Percentiles rank a stretch among this genome's conserved stretches.
These are phyloP conservation scores for Agriopis leucophaearia DNA, from an alignment of 2,888 invertebrate genomes.

Conservation along the genomic window DNA sequence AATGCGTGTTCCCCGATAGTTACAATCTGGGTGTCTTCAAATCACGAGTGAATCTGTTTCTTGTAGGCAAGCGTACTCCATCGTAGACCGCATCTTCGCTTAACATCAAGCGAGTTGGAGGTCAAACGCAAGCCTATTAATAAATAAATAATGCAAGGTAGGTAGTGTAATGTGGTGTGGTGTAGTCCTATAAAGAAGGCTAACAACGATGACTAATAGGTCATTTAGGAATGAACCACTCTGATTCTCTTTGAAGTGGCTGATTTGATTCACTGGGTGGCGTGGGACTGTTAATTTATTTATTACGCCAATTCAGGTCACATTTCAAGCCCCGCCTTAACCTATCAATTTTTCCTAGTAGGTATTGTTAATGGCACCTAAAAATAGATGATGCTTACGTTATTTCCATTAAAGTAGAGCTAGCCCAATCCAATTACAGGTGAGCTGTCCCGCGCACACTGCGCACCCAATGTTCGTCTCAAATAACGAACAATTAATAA, in stretches of 20 bases:
- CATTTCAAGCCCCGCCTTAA: background rate
- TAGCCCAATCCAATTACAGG: conserved; percentile 34
- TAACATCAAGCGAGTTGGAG: no score
- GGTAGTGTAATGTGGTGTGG: no score
- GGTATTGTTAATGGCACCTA: background rate
- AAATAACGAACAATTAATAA: no score
- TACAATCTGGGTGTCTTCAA: no score
- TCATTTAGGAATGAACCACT: background rate
- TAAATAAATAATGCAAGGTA: no score
- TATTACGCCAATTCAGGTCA: background rate
- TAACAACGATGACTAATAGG: background rate
- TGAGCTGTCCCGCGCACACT: conserved; percentile 29
- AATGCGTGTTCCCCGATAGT: no score
- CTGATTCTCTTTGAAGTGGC: background rate
- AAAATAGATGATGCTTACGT: conserved; percentile 4
- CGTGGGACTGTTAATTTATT: background rate
- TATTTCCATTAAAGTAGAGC: conserved; percentile 18
- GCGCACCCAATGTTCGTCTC: no score
- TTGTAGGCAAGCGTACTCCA: no score
- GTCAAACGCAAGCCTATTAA: no score
- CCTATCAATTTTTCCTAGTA: conserved; percentile 3
- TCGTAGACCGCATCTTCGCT: no score
- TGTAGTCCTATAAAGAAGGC: background rate
- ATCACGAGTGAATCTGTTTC: no score
- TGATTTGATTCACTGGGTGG: background rate